Evolutionary conservation across 2,797 vertebrate genomes (phyloP), one percentile per base, ranked within the genome.

Genomic region (Dicrostonyx torquatus): DNA sequence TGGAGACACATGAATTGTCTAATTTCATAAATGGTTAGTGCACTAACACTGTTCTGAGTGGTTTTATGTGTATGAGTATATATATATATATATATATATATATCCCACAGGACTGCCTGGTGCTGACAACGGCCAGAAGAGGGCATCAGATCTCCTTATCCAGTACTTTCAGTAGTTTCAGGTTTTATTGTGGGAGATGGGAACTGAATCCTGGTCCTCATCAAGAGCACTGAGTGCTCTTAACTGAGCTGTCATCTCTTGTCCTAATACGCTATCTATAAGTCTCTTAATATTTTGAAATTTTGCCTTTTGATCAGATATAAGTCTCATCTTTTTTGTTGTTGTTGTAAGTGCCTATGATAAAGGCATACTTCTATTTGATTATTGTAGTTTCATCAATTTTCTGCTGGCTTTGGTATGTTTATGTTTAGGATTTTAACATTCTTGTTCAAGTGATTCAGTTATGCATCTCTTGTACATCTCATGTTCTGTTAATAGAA

Each of bases 271-370:
- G 17, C 29, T 60, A 34, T 88, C 76, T 70, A 48, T 60, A 75
- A 76, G 53, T 86, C 62, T 95, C 43, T 85, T 60, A 84, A 77
- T n/a, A 37, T 80, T 40, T 55, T 93, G n/a, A 90, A 93, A 76
- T 58, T 45, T 58, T 79, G 6, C 17, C 31, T 89, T 6, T 87
- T 90, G 40, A 58, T 83, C 15, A 75, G 6, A 29, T 4, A 50
- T 75, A 9, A 92, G 55, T 85, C 50, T 70, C 86, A 62, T 90
- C 43, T 89, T 62, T 29, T 73, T 85, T 93, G 64, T 83, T 37
- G 31, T 77, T 80, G 93, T 89, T 79, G 17, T 58, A 85, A 68
- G 60, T 82, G 13, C 72, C 7, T 53, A 26, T 53, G 50, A 80
- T 14, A 10, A 9, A 78, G 68, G 10, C 10, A 85, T 2, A 55